Conservation (phyloP, 2,113 vertebrate genomes). For the Apodemus sylvaticus region DNA sequence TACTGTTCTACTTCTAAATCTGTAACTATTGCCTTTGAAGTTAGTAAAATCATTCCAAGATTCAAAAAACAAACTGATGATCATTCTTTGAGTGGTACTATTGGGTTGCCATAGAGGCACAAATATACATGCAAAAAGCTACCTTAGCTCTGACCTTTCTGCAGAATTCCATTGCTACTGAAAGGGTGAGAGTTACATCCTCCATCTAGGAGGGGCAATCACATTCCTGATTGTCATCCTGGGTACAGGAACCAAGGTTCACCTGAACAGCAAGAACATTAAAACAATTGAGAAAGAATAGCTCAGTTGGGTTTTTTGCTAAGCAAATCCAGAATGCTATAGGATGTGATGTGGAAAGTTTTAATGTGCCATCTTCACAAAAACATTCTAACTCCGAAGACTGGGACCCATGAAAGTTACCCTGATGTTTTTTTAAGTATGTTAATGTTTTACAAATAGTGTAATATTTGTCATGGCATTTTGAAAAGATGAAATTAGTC, state of each 20-base stretch:
- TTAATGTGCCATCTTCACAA: not conserved
- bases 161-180: not conserved
- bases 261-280: not conserved
- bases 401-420: not conserved
- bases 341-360: not conserved
- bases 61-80: not conserved
- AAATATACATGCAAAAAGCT: rapidly evolving
- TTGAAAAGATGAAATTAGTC: not conserved
- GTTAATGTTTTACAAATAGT: not conserved
- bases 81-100: not conserved
- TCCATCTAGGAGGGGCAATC: rapidly evolving
- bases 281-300: not conserved
- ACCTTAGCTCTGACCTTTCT: not conserved
- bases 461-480: not conserved
- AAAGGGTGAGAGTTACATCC: not conserved
- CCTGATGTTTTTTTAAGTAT: not conserved
- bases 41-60: not conserved
- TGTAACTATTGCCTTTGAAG: not conserved
- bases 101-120: not conserved
- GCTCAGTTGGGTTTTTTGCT: not conserved
- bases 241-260: not conserved
- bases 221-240: not conserved
- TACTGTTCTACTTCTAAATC: not conserved
- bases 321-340: not conserved
- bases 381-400: not conserved